Base-by-base conservation (phyloP, 2,113 vertebrate genomes). In the Illadopsis cleaveri region DNA sequence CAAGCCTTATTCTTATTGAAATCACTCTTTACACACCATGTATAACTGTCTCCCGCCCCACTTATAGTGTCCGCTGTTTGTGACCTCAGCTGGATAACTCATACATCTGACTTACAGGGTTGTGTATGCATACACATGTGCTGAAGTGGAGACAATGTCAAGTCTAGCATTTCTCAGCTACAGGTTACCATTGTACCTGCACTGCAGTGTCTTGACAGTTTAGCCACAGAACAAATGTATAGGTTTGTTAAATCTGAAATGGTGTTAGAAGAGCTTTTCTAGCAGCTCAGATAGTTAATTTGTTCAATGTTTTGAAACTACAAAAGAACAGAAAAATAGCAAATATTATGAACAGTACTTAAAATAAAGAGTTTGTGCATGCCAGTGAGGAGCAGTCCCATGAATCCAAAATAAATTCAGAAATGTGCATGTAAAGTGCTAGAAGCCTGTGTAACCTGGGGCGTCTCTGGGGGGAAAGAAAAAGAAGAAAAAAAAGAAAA, bases 31-130 rank as follows among this genome's bases (percentile, higher is more conserved):
- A 56, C 11, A 56, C 12, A 50, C 24, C 15, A 18, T 33, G 37
- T 25, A 56, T 17, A n/a, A 4, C 0, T 0, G 5, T 2, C 5
- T 12, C 13, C 9, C 0, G 0, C 22, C 8, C 15, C 31, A 17
- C 12, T 47, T 61, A 33, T 1, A 37, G 23, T 20, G 19, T 77
- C 42, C 24, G 6, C 23, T 61, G 16, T 13, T 68, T 56, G 35
- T 89, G 68, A 51, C 51, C 51, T 94, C 47, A 66, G 27, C 64
- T 40, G 68, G 51, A 78, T 7, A 1, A 38, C 35, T 83, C 42
- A 20, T 3, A 2, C 19, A 10, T 50, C 48, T 76, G 30, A 56
- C 2, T 70, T 57, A n/a, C 1, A 64, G 57, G 15, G 35, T 22
- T 70, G 23, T 57, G 12, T 35, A 42, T 61, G n/a, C 9, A 30